Evolutionary conservation across 2,797 vertebrate species (phyloP).

Genomic region (Telmatherina bonti): DNA sequence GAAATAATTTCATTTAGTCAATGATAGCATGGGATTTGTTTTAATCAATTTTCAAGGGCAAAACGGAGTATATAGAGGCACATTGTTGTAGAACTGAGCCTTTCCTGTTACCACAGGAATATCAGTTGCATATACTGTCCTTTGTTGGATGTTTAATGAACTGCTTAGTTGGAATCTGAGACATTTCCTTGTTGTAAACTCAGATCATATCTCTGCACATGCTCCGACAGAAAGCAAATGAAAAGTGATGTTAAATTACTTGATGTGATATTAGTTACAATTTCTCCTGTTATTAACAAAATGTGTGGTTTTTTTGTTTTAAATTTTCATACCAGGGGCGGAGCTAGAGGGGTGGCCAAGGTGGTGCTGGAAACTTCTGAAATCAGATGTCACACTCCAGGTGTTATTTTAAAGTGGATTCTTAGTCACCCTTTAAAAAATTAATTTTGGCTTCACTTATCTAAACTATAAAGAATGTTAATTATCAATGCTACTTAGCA

Average conservation of each 20-base stretch:
- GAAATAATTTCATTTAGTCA: not conserved
- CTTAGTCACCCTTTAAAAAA: too few species aligned
- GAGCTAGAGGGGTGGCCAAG: too few species aligned
- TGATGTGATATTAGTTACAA: too few species aligned
- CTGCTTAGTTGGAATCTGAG: not conserved
- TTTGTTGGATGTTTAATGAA: not conserved
- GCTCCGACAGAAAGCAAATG: not conserved
- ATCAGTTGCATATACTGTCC: not conserved
- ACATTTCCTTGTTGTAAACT: not conserved
- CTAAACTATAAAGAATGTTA: too few species aligned
- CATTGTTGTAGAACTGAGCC: not conserved
- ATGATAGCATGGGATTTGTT: not conserved
- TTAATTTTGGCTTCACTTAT: too few species aligned
- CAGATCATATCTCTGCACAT: too few species aligned
- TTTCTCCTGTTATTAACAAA: not conserved
- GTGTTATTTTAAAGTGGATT: too few species aligned
- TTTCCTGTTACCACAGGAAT: not conserved
- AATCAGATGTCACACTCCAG: too few species aligned
- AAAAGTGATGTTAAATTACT: not conserved
- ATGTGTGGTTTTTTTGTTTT: not conserved
- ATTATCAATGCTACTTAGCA: too few species aligned
- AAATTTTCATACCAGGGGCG: not conserved
- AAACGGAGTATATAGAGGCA: not conserved
- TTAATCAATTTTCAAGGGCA: too few species aligned
- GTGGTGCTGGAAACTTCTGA: too few species aligned